Evolutionary conservation across 1,140 invertebrate species (phyloP).

Genomic region (Dendroctonus ponderosae): DNA sequence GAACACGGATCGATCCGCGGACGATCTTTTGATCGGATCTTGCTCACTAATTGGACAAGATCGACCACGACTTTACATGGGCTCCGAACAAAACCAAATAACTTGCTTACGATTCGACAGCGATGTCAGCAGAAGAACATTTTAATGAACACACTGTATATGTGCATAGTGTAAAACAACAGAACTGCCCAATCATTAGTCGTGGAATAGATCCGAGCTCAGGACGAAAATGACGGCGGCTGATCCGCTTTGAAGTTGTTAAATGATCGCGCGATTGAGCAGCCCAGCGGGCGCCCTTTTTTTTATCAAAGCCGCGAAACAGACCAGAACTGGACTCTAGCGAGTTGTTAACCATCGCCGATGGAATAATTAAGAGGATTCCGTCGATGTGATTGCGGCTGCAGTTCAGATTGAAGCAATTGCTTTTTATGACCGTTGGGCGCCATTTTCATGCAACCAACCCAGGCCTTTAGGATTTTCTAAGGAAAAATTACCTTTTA

Average conservation of each 20-base stretch:
- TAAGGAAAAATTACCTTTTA: no score
- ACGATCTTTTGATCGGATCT: slow-evolving; percentile 22
- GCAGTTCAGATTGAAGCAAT: slow-evolving; percentile 21
- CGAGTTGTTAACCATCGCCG: slow-evolving; percentile 19
- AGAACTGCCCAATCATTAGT: slow-evolving; percentile 17
- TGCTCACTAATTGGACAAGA: slow-evolving; percentile 22
- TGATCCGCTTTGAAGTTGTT: slow-evolving; percentile 19
- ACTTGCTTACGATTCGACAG: no score
- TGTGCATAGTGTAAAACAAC: neutral
- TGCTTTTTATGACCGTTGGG: slow-evolving; percentile 12
- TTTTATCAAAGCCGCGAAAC: slow-evolving; percentile 21
- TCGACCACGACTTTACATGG: slow-evolving; percentile 12
- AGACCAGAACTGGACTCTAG: slow-evolving; percentile 17
- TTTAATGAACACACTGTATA: slow-evolving; percentile 1
- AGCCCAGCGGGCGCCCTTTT: slow-evolving; percentile 23
- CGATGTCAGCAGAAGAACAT: neutral
- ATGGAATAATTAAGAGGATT: slow-evolving; percentile 26
- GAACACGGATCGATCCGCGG: slow-evolving; percentile 24
- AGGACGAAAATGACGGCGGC: slow-evolving; percentile 3
- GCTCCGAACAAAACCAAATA: neutral
- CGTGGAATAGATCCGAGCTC: slow-evolving; percentile 3
- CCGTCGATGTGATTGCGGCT: slow-evolving; percentile 15
- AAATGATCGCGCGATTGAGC: slow-evolving; percentile 26
- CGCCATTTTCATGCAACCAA: slow-evolving; percentile 4
- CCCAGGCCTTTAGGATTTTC: no score